These are phyloP conservation scores for Tokudaia muenninki DNA, from an alignment of 2,797 vertebrate species.

Conservation along the genomic window DNA sequence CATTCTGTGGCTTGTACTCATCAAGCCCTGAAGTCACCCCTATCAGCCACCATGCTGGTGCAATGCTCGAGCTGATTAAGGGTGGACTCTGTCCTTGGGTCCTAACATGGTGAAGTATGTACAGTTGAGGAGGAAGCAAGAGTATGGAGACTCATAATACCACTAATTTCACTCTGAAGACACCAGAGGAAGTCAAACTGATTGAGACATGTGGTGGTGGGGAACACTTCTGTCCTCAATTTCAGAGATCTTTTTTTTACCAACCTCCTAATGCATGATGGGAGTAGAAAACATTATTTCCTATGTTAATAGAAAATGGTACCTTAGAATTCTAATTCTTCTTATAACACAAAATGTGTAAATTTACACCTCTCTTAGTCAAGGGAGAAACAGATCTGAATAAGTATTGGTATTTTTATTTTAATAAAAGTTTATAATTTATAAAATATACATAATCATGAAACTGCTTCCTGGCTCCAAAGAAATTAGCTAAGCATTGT, in stretches of 20 bases:
- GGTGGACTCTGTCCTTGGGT: slow-evolving; percentile 94
- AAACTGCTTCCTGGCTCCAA: neutral
- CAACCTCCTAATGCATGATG: neutral
- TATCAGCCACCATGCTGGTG: slow-evolving; percentile 96
- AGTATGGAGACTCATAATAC: slow-evolving; percentile 71
- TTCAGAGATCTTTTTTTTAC: neutral
- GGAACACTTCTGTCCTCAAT: neutral
- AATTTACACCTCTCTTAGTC: neutral
- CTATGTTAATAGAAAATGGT: neutral
- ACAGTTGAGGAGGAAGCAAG: neutral
- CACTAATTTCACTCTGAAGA: neutral
- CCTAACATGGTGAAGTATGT: slow-evolving; percentile 89
- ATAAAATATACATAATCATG: neutral
- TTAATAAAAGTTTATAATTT: slow-evolving; percentile 20
- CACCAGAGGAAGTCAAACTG: neutral
- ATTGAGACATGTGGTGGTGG: neutral
- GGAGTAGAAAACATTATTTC: slow-evolving; percentile 4
- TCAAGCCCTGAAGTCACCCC: slow-evolving; percentile 96
- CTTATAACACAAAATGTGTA: neutral
- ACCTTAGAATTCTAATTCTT: neutral
- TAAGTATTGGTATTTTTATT: slow-evolving; percentile 4
- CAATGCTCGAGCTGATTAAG: slow-evolving; percentile 94
- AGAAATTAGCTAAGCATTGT: neutral
- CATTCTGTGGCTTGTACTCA: slow-evolving; percentile 97
- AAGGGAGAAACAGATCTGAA: neutral